A percentile compares a stretch with the other conserved stretches of the same genome.
These are phyloP conservation scores for Meiosimyza decipiens DNA, from an alignment of 2,888 invertebrate species.

Conservation along the genomic window DNA sequence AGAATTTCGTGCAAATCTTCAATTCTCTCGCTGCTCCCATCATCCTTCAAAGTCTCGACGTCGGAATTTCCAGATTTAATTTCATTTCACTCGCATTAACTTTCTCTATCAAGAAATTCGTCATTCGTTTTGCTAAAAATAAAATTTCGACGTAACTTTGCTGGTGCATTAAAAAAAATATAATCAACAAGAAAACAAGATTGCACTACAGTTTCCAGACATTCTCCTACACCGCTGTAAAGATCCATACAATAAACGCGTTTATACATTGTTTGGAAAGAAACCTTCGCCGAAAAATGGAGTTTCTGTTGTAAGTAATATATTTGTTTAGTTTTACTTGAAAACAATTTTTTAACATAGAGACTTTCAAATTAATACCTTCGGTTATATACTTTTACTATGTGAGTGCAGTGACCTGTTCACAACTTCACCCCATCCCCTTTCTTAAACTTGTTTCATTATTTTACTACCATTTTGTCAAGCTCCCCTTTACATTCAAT, in stretches of 20 bases:
- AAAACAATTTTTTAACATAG: conserved; percentile 12
- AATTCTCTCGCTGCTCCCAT: background rate
- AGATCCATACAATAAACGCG: too few species aligned
- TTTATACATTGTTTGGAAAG: background rate
- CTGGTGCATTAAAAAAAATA: background rate
- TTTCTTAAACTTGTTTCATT: conserved; percentile 29
- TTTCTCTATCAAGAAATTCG: conserved; percentile 32
- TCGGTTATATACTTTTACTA: conserved; percentile 3
- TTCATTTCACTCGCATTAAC: background rate
- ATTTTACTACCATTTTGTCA: conserved; percentile 28
- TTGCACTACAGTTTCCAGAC: background rate
- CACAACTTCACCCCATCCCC: conserved; percentile 7
- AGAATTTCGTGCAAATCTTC: background rate
- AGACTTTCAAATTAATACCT: background rate
- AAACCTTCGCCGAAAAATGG: conserved; percentile 54
- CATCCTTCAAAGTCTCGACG: background rate
- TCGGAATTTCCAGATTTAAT: conserved; percentile 4
- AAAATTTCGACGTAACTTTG: conserved; percentile 29
- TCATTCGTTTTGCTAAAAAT: conserved; percentile 46
- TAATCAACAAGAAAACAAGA: background rate
- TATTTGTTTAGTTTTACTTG: background rate
- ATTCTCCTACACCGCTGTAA: background rate
- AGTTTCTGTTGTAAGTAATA: conserved; percentile 65
- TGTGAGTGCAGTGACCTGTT: conserved; percentile 41
- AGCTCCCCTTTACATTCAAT: background rate